Evolutionary conservation across 2,888 invertebrate species (phyloP), one percentile per base, ranked within the genome.

Genomic region (Drosophila paramelanica): DNA sequence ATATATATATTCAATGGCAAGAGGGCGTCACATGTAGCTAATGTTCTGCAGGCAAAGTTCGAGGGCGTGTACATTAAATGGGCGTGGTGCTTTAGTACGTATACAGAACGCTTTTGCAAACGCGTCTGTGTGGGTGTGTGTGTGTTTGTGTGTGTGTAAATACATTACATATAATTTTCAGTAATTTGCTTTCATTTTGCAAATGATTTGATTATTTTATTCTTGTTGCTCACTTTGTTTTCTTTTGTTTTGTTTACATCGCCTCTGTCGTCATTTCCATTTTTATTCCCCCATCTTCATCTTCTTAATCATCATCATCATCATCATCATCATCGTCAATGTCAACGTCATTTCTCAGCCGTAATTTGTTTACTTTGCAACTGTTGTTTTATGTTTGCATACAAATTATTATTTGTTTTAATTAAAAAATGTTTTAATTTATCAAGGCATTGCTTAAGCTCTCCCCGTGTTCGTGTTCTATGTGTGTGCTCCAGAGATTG

Each of bases 191-290:
- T 88, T 89, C 73, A 78, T 85, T 83, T 85, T 66, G 66, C 51
- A 70, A 83, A 88, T 78, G 79, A 89, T 83, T 83, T 85, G 79
- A 89, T 89, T 81, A 88, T 79, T 75, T 86, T 42, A 64, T 58
- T 78, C 14, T 45, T 53, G 41, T 43, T 61, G 65, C 52, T 73
- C 41, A 55, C 47, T 64, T 56, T 62, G 59, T 52, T 80, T 60
- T 57, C 57, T 52, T 80, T 60, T 57, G 53, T 52, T 77, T 57
- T 57, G 50, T 57, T 59, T 58, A 41, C 41, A 13, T 42, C 31
- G 36, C 42, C 33, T 42, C 45, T 50, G 36, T 33, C 36, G 13
- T 39, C n/a, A 65, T 39, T 20, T 53, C 36, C 27, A 45, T 46
- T 50, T 13, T 8, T 23, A 58, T 41, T 61, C 4, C 23, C 23